Base-by-base conservation (phyloP, 2,113 vertebrate species). In the Lepus timidus region DNA sequence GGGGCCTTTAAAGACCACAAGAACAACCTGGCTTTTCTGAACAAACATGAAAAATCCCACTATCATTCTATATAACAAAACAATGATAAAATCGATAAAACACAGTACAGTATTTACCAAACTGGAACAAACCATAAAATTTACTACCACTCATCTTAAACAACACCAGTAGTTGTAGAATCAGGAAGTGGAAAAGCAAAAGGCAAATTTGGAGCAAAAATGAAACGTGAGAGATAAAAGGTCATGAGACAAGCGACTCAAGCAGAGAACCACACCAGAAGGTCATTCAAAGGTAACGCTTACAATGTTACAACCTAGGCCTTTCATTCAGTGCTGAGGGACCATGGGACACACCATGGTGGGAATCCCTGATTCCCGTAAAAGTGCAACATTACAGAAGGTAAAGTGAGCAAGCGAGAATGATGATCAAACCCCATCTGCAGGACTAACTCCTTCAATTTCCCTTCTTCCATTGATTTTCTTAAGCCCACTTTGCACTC, bases 381-480 rank as follows among this genome's bases (percentile, higher is more conserved):
- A 93, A 97, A 97, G 78, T n/a, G 9, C 73, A 87, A 20, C 78
- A 85, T 87, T 80, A 94, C 4, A 25, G 87, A 91, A 89, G 90
- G 96, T 49, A 95, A 97, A 96, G 64, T 86, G 73, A 96, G 62
- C 83, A 25, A 74, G 9, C 78, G n/a, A 85, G 91, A 96, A 44
- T n/a, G 55, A 96, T 84, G 1, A 94, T 91, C 94, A 97, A 97
- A 97, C 96, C 44, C 93, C 85, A 95, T 92, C 85, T 91, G 88
- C 74, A 95, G 90, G 61, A 93, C 80, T 36, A 88, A 84, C 88
- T 89, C 79, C 55, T 96, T 97, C 88, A 70, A 95, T 95, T 95
- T 96, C 73, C 93, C 75, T 93, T 52, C 68, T 92, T 86, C 61
- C n/a, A 97, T 96, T 86, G 97, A 97, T 96, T 96, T 96, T 95